These are phyloP conservation scores for Lasioglossum zephyrum DNA, from an alignment of 2,888 invertebrate species.

Conservation along the genomic window DNA sequence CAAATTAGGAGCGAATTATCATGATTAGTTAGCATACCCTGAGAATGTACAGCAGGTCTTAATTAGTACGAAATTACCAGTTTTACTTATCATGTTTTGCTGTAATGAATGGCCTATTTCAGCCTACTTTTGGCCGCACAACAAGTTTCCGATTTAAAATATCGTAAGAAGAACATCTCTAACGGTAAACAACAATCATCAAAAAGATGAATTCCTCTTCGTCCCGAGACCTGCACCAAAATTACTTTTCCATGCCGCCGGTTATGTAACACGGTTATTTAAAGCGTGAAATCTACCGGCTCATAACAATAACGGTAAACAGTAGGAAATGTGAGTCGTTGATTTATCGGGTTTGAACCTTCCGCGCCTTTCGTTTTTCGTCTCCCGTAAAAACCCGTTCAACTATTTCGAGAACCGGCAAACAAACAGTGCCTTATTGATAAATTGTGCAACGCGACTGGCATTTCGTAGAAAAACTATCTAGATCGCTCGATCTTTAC, in stretches of 20 bases:
- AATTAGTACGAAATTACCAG: neutral
- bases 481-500: neutral
- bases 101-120: neutral
- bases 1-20: neutral
- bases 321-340: slow-evolving; percentile 33
- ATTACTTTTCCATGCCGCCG: slow-evolving; percentile 8
- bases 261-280: slow-evolving; percentile 20
- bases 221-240: neutral
- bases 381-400: slow-evolving; percentile 24
- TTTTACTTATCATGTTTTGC: neutral
- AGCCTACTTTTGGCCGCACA: neutral
- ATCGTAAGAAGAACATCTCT: neutral
- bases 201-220: neutral
- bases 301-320: slow-evolving; percentile 31
- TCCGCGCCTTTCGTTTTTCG: slow-evolving; percentile 24
- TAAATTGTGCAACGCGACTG: slow-evolving; percentile 1
- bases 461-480: neutral
- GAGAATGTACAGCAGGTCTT: neutral
- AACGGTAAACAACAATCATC: neutral
- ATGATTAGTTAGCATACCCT: neutral
- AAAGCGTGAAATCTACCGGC: slow-evolving; percentile 25
- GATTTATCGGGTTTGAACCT: slow-evolving; percentile 11
- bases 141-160: neutral
- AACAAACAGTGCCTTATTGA: slow-evolving; percentile 3
- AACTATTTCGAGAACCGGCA: slow-evolving; percentile 28